A percentile compares a stretch with the other conserved stretches of the same genome.
Evolutionary conservation across 2,888 invertebrate species (phyloP).

Genomic region (Silvanus unidentatus): DNA sequence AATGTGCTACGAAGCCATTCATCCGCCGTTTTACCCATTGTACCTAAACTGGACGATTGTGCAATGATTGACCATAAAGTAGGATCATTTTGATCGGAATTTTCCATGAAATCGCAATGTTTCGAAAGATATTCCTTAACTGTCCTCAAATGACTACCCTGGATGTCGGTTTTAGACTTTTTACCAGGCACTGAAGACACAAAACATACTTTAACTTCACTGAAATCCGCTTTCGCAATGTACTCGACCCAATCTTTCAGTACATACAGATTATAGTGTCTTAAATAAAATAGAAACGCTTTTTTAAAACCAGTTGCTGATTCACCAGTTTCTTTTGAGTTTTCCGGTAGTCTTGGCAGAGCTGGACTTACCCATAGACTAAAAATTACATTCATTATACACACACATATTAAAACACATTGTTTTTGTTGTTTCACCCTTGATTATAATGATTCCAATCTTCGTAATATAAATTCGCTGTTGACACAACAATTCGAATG

Average conservation of each 20-base stretch:
- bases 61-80: slow-evolving; percentile 56
- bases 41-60: slow-evolving; percentile 90
- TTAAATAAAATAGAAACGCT: slow-evolving; percentile 69
- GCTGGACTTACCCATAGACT: slow-evolving; percentile 86
- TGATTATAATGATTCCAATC: slow-evolving; percentile 96
- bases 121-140: slow-evolving; percentile 59
- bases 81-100: slow-evolving; percentile 39
- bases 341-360: slow-evolving; percentile 60
- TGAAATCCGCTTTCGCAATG: slow-evolving; percentile 75
- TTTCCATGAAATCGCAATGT: slow-evolving; percentile 51
- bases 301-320: slow-evolving; percentile 79
- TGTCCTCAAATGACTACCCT: slow-evolving; percentile 49
- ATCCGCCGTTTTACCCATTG: slow-evolving; percentile 62
- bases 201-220: slow-evolving; percentile 74
- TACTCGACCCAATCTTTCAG: slow-evolving; percentile 68
- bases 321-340: slow-evolving; percentile 53
- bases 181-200: slow-evolving; percentile 82
- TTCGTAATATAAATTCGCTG: slow-evolving; percentile 83
- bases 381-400: too few species aligned
- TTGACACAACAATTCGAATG: slow-evolving; percentile 79
- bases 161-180: slow-evolving; percentile 46
- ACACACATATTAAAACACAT: neutral
- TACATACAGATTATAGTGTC: slow-evolving; percentile 62
- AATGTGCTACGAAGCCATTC: slow-evolving; percentile 77
- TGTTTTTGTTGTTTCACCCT: slow-evolving; percentile 52